Percentiles rank a stretch among this genome's conserved stretches.
phyloP scores from a whole-genome alignment of 2,113 vertebrate species.

The Cranoglanis bouderius region DNA sequence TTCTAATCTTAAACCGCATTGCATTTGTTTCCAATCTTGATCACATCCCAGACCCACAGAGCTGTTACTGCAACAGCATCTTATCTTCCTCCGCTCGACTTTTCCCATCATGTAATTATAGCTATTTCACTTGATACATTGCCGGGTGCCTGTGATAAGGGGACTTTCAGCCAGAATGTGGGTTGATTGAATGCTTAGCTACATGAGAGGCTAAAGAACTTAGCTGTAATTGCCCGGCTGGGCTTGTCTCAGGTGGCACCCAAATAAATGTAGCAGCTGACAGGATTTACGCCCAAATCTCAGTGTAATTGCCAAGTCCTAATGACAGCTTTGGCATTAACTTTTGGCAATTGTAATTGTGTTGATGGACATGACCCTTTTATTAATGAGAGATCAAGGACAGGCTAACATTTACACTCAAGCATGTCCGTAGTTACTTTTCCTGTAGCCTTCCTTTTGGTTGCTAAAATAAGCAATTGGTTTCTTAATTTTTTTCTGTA shows the following conservation, averaged over 20 bases:
- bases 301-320: slow-evolving; percentile 38
- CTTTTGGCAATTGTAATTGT: slow-evolving; percentile 42
- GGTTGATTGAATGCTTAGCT: slow-evolving; percentile 47
- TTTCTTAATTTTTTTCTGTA: not conserved
- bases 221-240: slow-evolving; percentile 46
- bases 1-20: slow-evolving; percentile 49
- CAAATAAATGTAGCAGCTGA: slow-evolving; percentile 45
- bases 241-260: slow-evolving; percentile 24
- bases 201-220: slow-evolving; percentile 44
- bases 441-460: too few species aligned
- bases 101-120: slow-evolving; percentile 37
- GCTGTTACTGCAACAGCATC: slow-evolving; percentile 29
- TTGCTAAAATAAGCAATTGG: not conserved
- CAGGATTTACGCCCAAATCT: slow-evolving; percentile 41
- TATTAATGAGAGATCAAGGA: slow-evolving; percentile 32
- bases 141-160: slow-evolving; percentile 26
- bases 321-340: slow-evolving; percentile 33
- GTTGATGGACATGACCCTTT: slow-evolving; percentile 38
- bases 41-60: slow-evolving; percentile 22
- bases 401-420: not conserved
- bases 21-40: slow-evolving; percentile 33
- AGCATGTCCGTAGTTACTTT: not conserved
- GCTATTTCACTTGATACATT: slow-evolving; percentile 39
- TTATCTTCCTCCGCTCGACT: slow-evolving; percentile 29
- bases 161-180: slow-evolving; percentile 39